Evolutionary conservation across 2,888 invertebrate species (phyloP), one percentile per base, ranked within the genome.

Genomic region (Drosophila fungiperda): DNA sequence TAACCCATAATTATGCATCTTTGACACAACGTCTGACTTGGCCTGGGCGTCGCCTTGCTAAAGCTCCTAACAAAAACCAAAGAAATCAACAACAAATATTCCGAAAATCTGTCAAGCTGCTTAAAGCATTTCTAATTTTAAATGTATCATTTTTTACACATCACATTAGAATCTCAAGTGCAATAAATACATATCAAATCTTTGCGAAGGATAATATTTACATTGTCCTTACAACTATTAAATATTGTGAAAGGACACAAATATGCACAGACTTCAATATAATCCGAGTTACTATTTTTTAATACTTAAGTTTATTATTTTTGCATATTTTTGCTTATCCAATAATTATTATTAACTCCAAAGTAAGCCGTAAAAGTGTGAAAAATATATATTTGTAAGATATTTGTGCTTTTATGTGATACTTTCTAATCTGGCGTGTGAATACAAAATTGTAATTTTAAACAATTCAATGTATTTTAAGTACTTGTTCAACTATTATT

Each of bases 1-100:
- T 78, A 89, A 83, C 91, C 91, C 88, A 80, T 91, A 92, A 91
- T 91, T 92, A 92, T 80, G 82, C 80, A 78, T 87, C 85, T 91
- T 91, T 91, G 87, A 85, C 60, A 73, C 63, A 73, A 73, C 60
- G 67, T 68, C 79, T 73, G 78, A 73, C 54, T 61, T 50, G 26
- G 45, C 42, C 67, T 42, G 59, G 50, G 59, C 63, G 62, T 64
- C 38, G 40, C 59, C 55, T 63, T 66, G 73, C 62, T 68, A 52
- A 68, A 77, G 48, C 59, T 55, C 40, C 61, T 65, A 38, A 69
- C 52, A 59, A 48, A 40, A 63, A 66, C 45, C 45, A 62, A 40
- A 45, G 17, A 48, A 36, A 38, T 45, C 35, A 23, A 23, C 23
- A 23, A 23, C 23, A 23, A 23, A 23, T 42, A 42, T 42, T 42